phyloP scores from a whole-genome alignment of 1,140 invertebrate genomes.

The Eufriesea mexicana region DNA sequence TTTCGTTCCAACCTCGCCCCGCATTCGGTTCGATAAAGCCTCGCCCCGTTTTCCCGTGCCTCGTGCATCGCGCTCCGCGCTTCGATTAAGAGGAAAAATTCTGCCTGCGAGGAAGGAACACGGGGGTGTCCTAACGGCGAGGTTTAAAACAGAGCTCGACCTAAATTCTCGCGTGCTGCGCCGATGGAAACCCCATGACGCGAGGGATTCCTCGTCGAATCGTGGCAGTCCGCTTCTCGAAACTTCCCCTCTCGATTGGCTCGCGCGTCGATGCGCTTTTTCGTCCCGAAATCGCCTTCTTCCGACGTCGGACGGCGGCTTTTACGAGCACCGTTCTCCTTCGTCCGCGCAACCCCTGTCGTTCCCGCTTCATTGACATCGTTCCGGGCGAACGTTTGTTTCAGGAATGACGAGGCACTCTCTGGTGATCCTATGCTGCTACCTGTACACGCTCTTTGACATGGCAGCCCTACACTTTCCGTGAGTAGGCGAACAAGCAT shows the following conservation, averaged over 20 bases:
- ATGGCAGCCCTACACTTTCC: conserved; percentile 79
- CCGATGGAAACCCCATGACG: background rate
- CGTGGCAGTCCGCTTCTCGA: background rate
- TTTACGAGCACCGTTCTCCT: no score
- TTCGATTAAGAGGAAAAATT: no score
- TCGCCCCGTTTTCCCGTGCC: no score
- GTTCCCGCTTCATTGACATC: background rate
- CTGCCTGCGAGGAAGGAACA: no score
- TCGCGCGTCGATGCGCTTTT: background rate
- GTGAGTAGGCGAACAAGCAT: conserved; percentile 74
- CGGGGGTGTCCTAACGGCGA: background rate
- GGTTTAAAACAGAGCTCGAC: conserved; percentile 18
- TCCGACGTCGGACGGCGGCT: background rate
- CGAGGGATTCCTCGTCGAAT: background rate
- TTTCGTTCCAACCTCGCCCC: background rate
- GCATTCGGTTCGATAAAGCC: no score
- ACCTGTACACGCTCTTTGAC: conserved; percentile 79
- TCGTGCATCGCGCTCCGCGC: no score
- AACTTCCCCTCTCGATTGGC: background rate
- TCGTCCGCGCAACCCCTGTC: accelerated
- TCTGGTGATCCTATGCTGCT: conserved; percentile 80
- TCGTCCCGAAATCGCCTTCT: background rate
- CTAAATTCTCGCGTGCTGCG: background rate
- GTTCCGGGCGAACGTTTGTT: conserved; percentile 45
- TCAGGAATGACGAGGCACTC: conserved; percentile 80